Conservation (phyloP, 1,140 invertebrate genomes). For the Calosoma granatense region DNA sequence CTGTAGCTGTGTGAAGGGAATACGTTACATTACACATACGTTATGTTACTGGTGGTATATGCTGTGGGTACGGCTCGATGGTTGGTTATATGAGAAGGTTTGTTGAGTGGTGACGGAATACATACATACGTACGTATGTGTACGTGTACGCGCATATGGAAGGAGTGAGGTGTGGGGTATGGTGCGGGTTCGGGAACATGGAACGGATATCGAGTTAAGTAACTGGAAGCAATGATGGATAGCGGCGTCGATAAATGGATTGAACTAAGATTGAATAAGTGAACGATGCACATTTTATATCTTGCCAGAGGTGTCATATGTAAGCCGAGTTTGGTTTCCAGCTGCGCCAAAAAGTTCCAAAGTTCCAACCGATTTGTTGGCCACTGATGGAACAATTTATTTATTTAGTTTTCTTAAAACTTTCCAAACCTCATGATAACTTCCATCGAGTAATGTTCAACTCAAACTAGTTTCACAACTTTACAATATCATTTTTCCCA, state of each 20-base stretch:
- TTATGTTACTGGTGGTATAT: no score
- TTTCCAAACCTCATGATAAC: no score
- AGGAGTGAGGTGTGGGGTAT: not conserved
- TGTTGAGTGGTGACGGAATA: no score
- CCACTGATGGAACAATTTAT: not conserved
- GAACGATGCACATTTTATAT: constrained; percentile 8
- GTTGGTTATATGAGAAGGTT: no score
- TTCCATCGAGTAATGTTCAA: no score
- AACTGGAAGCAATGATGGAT: constrained; percentile 7
- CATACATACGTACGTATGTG: no score
- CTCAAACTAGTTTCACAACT: no score
- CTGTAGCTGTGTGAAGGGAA: no score
- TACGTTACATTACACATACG: no score
- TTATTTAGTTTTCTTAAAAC: not conserved
- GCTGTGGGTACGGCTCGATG: no score
- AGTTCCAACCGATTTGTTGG: not conserved
- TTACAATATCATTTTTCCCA: no score
- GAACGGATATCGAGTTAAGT: constrained; percentile 6
- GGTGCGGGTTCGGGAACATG: not conserved
- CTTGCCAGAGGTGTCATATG: not conserved
- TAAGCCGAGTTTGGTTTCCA: not conserved
- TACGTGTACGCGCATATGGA: not conserved
- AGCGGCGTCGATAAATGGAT: constrained; percentile 4
- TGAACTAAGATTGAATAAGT: constrained; percentile 9
- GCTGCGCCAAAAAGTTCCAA: not conserved